Percentiles rank a stretch among this genome's conserved stretches.
Evolutionary conservation across 2,888 invertebrate species (phyloP).

Genomic region (Mesorhabditis spiculigera): DNA sequence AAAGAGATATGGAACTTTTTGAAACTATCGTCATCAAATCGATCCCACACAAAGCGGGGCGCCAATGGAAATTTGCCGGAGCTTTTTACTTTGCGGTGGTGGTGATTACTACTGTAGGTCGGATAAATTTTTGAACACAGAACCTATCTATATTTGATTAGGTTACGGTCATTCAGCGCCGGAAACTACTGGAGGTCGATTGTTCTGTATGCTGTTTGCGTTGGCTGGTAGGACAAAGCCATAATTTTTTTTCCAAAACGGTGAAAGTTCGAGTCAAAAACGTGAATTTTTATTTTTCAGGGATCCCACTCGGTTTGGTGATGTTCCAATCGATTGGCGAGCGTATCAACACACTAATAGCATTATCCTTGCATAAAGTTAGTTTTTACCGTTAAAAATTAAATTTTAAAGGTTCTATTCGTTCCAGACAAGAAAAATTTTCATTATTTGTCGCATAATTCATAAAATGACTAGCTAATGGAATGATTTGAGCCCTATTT

Average conservation of each 20-base stretch:
- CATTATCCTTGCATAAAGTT: constrained; percentile 38
- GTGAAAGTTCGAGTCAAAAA: constrained; percentile 17
- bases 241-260: constrained; percentile 64
- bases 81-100: constrained; percentile 97
- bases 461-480: no score
- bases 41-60: constrained; percentile 93
- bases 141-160: constrained; percentile 60
- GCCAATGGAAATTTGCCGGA: constrained; percentile 98
- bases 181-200: constrained; percentile 87
- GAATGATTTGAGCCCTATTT: no score
- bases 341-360: constrained; percentile 82
- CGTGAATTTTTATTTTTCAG: constrained; percentile 21
- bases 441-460: no score
- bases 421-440: no score
- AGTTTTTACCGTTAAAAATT: not conserved
- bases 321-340: constrained; percentile 85
- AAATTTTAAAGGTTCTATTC: not conserved
- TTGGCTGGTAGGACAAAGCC: constrained; percentile 78
- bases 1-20: constrained; percentile 75
- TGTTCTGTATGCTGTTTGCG: constrained; percentile 80
- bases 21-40: constrained; percentile 84
- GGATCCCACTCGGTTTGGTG: constrained; percentile 16
- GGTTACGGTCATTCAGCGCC: constrained; percentile 98
- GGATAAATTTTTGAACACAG: not conserved
- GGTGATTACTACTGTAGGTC: constrained; percentile 91